phyloP scores from a whole-genome alignment of 2,888 invertebrate genomes.

The Clostera curtula region DNA sequence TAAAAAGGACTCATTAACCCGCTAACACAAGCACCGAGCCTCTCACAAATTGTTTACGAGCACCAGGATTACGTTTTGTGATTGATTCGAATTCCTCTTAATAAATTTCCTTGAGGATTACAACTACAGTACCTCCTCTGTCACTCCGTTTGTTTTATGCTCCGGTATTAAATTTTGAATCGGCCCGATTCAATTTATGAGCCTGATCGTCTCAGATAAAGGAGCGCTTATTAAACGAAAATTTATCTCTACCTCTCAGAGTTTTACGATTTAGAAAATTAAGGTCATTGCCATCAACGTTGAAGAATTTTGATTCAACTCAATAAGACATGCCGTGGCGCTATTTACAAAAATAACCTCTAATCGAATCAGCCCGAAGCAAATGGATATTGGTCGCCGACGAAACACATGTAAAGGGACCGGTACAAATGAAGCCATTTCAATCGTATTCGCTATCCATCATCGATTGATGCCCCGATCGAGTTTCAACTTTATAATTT shows the following conservation, averaged over 20 bases:
- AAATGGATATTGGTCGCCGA: slow-evolving; percentile 64
- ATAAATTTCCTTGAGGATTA: slow-evolving; percentile 50
- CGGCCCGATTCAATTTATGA: slow-evolving; percentile 39
- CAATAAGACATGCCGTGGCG: slow-evolving; percentile 23
- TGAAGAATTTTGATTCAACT: slow-evolving; percentile 20
- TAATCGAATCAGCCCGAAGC: slow-evolving; percentile 56
- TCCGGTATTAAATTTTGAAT: slow-evolving; percentile 43
- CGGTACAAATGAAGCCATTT: slow-evolving; percentile 42
- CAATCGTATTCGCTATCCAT: slow-evolving; percentile 22
- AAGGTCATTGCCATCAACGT: slow-evolving; percentile 19
- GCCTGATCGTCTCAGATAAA: slow-evolving; percentile 37
- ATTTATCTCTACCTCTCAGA: slow-evolving; percentile 34
- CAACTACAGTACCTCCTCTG: slow-evolving; percentile 36
- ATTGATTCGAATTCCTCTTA: slow-evolving; percentile 62
- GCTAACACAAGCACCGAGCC: slow-evolving; percentile 9
- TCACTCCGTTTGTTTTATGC: slow-evolving; percentile 51
- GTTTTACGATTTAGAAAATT: slow-evolving; percentile 31
- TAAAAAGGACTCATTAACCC: slow-evolving; percentile 1
- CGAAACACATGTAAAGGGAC: slow-evolving; percentile 63
- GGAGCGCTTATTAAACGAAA: slow-evolving; percentile 42
- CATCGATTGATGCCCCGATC: slow-evolving; percentile 9
- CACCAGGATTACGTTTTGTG: slow-evolving; percentile 61
- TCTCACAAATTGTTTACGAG: slow-evolving; percentile 56
- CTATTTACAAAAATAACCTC: slow-evolving; percentile 43
- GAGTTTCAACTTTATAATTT: slow-evolving; percentile 12